phyloP scores from a whole-genome alignment of 2,797 vertebrate species.

The Ctenopoma kingsleyae region DNA sequence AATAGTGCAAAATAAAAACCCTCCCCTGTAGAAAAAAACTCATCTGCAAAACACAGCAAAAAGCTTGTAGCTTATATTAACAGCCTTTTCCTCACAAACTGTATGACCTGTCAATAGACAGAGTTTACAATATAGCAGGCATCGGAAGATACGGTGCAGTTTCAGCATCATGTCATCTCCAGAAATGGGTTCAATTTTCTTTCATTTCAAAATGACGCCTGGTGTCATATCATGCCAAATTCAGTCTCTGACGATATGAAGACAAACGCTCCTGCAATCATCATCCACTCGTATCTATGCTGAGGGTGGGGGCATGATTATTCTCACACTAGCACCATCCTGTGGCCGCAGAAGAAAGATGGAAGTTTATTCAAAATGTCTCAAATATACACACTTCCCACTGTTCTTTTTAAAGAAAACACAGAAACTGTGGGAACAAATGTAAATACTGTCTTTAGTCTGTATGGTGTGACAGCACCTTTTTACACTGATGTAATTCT shows the following conservation, averaged over 20 bases:
- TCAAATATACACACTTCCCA: neutral
- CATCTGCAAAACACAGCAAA: conserved; percentile 53
- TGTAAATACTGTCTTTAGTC: neutral
- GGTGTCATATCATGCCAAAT: conserved; percentile 58
- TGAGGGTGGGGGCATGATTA: conserved; percentile 43
- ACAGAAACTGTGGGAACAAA: too few species aligned
- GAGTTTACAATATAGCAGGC: conserved; percentile 51
- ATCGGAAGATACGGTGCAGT: conserved; percentile 47
- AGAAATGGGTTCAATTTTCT: conserved; percentile 52
- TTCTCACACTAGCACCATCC: conserved; percentile 79
- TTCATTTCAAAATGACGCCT: conserved; percentile 63
- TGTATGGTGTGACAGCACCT: neutral
- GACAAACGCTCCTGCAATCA: conserved; percentile 63
- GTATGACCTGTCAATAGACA: conserved; percentile 63
- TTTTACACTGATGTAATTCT: neutral
- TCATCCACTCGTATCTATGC: conserved; percentile 46
- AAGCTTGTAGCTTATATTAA: conserved; percentile 58
- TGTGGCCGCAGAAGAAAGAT: conserved; percentile 67
- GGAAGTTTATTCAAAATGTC: conserved; percentile 16
- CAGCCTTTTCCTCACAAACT: conserved; percentile 44
- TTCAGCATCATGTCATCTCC: conserved; percentile 40
- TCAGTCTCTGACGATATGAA: conserved; percentile 57
- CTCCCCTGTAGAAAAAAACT: conserved; percentile 6
- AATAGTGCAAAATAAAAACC: conserved; percentile 20
- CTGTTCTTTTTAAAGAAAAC: too few species aligned